Evolutionary conservation across 2,113 vertebrate genomes (phyloP).

Genomic region (Phodopus roborovskii): DNA sequence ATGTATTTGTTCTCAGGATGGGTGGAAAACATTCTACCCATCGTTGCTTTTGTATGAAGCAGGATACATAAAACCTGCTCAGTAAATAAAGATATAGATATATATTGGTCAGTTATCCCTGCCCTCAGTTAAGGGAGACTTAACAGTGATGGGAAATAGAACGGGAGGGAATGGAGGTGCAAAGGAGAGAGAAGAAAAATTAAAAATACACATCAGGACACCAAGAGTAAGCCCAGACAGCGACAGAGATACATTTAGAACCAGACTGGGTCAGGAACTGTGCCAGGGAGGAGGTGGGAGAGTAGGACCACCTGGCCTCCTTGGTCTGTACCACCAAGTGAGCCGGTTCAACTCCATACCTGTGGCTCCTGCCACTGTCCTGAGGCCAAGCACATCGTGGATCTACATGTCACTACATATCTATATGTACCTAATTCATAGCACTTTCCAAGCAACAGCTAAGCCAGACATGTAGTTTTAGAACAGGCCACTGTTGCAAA

Average conservation of each 20-base stretch:
- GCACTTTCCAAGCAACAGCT: not conserved
- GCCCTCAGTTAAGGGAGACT: slow-evolving; percentile 3
- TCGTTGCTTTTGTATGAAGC: slow-evolving; percentile 19
- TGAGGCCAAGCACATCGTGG: not conserved
- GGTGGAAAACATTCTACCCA: slow-evolving; percentile 20
- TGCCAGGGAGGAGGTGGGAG: not conserved
- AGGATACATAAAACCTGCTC: slow-evolving; percentile 5
- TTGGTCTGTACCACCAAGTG: accelerated
- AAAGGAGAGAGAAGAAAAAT: not conserved
- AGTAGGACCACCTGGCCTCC: accelerated
- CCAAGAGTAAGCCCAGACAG: not conserved
- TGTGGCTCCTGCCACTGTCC: accelerated
- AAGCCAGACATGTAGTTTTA: slow-evolving; percentile 10
- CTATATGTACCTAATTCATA: not conserved
- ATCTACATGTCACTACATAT: not conserved
- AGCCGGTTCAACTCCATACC: not conserved
- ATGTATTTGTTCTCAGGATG: slow-evolving; percentile 48
- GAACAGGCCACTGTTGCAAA: not conserved
- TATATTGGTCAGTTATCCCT: not conserved
- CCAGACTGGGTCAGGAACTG: not conserved
- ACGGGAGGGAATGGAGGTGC: not conserved
- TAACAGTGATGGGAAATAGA: not conserved
- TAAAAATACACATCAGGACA: not conserved
- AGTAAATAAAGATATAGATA: not conserved
- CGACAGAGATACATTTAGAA: not conserved